phyloP scores from a whole-genome alignment of 37 sponge, comb jelly and placozoan genomes.

The Eunapius fragilis region DNA sequence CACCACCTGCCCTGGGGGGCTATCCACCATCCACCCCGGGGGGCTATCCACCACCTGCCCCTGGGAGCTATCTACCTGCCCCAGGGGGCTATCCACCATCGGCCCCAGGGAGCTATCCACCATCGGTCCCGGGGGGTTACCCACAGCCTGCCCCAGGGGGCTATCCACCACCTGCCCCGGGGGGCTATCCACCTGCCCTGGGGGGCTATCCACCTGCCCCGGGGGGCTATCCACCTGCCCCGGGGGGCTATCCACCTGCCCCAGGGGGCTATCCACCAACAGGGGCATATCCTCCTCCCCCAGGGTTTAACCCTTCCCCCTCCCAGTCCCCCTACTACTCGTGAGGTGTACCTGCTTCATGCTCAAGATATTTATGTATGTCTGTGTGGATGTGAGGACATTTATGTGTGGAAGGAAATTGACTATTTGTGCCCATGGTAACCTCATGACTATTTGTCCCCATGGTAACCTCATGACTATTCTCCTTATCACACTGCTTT shows the following conservation, averaged over 20 bases:
- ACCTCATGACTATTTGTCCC: too few species aligned
- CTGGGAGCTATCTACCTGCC: background rate
- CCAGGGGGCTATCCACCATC: background rate
- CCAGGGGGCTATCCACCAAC: background rate
- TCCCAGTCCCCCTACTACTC: too few species aligned
- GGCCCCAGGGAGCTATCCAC: slow-evolving; percentile 20
- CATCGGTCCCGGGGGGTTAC: background rate
- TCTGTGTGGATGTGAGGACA: too few species aligned
- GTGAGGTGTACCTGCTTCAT: too few species aligned
- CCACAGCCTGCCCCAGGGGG: background rate
- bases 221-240: slow-evolving; percentile 19
- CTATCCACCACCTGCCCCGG: background rate
- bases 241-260: background rate
- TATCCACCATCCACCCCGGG: background rate
- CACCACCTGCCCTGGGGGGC: background rate
- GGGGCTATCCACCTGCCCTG: background rate
- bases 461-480: too few species aligned
- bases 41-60: slow-evolving; percentile 29
- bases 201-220: slow-evolving; percentile 3
- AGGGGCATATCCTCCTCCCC: too few species aligned
- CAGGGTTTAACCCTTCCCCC: too few species aligned
- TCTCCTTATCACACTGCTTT: too few species aligned
- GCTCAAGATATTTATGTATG: too few species aligned
- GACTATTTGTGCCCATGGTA: too few species aligned
- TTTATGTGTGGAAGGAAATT: too few species aligned